phyloP scores from a whole-genome alignment of 2,888 invertebrate species.

The Tiphia femorata region DNA sequence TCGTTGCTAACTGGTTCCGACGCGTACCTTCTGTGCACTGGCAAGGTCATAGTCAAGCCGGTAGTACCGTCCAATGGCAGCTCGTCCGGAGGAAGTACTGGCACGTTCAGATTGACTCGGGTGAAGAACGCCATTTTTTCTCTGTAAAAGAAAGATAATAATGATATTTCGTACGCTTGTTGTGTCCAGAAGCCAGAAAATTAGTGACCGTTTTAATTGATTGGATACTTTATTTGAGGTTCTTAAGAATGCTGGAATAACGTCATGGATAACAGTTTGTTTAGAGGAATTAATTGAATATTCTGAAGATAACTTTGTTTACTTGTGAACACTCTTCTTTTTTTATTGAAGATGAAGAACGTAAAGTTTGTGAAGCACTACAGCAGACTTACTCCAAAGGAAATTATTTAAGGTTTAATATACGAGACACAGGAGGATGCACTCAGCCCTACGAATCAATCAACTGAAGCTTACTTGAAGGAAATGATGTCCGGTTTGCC shows the following conservation, averaged over 20 bases:
- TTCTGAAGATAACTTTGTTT: neutral
- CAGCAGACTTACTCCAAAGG: neutral
- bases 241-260: too few relatives aligned
- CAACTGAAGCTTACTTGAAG: constrained; percentile 93
- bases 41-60: constrained; percentile 25
- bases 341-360: too few relatives aligned
- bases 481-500: constrained; percentile 92
- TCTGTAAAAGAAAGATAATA: constrained; percentile 71
- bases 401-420: neutral
- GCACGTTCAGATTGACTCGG: constrained; percentile 81
- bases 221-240: too few relatives aligned
- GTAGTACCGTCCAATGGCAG: constrained; percentile 43
- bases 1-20: constrained; percentile 55
- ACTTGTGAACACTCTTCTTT: neutral
- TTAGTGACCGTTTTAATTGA: too few relatives aligned
- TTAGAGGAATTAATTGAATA: too few relatives aligned
- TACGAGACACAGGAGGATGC: too few relatives aligned
- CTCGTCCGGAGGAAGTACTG: constrained; percentile 80
- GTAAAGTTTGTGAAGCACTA: neutral
- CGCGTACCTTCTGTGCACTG: constrained; percentile 56
- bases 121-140: constrained; percentile 98
- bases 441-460: too few relatives aligned
- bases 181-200: too few relatives aligned
- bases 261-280: too few relatives aligned
- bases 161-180: neutral